These are phyloP conservation scores for Numenius arquata DNA, from an alignment of 2,113 vertebrate species.

Conservation along the genomic window DNA sequence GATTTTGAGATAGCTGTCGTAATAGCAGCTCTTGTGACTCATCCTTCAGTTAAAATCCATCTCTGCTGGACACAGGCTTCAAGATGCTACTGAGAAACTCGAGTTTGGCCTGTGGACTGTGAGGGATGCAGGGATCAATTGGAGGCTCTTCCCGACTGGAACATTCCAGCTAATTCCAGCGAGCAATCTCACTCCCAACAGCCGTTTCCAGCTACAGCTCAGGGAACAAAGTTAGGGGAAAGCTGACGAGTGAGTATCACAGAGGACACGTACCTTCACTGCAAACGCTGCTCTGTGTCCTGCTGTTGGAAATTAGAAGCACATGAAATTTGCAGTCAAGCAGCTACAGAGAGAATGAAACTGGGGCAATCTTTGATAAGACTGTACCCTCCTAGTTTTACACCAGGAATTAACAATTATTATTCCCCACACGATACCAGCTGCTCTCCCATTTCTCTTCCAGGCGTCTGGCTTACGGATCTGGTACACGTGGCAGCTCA, in stretches of 20 bases:
- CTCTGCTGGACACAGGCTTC: background rate
- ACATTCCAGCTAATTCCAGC: background rate
- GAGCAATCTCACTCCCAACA: background rate
- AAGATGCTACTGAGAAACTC: background rate
- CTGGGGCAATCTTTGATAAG: background rate
- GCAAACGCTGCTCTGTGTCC: background rate
- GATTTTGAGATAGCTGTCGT: background rate
- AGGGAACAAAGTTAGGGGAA: background rate
- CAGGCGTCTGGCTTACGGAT: slow-evolving; percentile 96
- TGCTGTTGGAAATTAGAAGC: background rate
- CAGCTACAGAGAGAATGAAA: background rate
- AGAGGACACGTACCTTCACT: background rate
- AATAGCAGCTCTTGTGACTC: background rate
- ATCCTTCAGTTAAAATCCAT: background rate
- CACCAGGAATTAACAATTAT: background rate
- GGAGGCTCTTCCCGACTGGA: background rate
- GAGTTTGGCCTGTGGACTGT: background rate
- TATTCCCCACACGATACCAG: fast-evolving
- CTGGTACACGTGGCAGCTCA: slow-evolving; percentile 94
- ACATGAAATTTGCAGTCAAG: background rate
- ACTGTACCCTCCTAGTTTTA: fast-evolving
- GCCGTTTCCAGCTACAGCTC: background rate
- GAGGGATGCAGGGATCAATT: background rate
- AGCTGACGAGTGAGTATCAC: background rate
- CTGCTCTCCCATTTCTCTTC: fast-evolving